These are phyloP conservation scores for Micrastur ruficollis DNA, from an alignment of 2,797 vertebrate species.

Conservation along the genomic window DNA sequence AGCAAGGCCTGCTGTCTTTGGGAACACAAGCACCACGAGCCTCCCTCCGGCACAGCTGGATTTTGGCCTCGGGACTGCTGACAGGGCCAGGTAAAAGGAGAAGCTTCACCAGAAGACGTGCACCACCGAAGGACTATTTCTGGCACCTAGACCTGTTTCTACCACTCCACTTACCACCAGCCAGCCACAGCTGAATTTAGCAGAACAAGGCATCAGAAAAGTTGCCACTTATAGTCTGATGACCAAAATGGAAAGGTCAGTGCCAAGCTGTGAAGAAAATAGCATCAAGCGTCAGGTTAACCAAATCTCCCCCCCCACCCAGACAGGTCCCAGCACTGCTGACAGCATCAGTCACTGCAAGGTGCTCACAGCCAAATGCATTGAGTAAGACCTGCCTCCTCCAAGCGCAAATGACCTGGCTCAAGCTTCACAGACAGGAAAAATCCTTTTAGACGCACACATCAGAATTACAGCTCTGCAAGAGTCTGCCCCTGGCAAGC, in stretches of 20 bases:
- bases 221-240: not conserved
- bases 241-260: not conserved
- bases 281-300: not conserved
- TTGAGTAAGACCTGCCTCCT: not conserved
- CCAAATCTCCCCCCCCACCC: not conserved
- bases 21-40: accelerated
- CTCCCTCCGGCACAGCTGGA: not conserved
- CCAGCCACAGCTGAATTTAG: not conserved
- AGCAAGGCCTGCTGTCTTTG: accelerated
- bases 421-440: not conserved
- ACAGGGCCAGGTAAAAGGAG: not conserved
- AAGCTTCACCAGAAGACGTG: not conserved
- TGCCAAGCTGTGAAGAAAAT: not conserved
- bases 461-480: accelerated
- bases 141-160: not conserved
- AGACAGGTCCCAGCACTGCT: not conserved
- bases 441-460: not conserved
- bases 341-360: not conserved
- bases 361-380: not conserved
- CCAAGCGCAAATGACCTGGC: accelerated
- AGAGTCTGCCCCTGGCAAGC: accelerated
- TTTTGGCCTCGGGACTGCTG: not conserved
- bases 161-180: not conserved
- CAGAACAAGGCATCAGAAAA: not conserved
- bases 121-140: not conserved